Conservation (phyloP, 2,888 invertebrate genomes). For the Calephelis perditalis region DNA sequence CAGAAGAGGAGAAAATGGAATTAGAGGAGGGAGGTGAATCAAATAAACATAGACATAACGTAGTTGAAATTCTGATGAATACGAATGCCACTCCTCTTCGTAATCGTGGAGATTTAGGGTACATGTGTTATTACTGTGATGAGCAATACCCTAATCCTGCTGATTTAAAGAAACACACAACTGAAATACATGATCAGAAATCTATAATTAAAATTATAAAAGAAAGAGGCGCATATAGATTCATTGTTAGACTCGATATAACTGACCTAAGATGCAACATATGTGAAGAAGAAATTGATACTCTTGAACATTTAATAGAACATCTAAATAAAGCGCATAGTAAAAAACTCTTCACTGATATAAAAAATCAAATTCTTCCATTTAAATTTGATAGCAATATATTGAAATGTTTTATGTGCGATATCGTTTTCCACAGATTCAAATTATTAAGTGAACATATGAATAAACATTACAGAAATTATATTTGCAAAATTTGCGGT, state of each 20-base stretch:
- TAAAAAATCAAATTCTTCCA: conserved; percentile 43
- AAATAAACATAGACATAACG: conserved; percentile 43
- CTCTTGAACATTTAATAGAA: conserved; percentile 33
- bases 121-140: conserved; percentile 45
- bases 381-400: conserved; percentile 42
- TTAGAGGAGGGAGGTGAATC: conserved; percentile 26
- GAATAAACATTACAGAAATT: conserved; percentile 56
- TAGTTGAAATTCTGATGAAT: conserved; percentile 40
- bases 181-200: conserved; percentile 36
- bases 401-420: conserved; percentile 37
- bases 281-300: conserved; percentile 31
- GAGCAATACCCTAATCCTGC: conserved; percentile 37
- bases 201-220: conserved; percentile 37
- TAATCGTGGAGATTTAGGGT: conserved; percentile 40
- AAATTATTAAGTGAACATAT: conserved; percentile 52
- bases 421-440: conserved; percentile 37
- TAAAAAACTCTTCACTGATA: conserved; percentile 33
- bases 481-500: conserved; percentile 50
- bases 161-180: conserved; percentile 46
- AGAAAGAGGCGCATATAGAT: conserved; percentile 31
- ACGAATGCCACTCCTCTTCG: conserved; percentile 54
- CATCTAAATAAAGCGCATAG: conserved; percentile 35
- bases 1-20: conserved; percentile 12
- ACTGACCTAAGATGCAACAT: conserved; percentile 39
- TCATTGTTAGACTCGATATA: conserved; percentile 48